A percentile compares a stretch with the other conserved stretches of the same genome.
Evolutionary conservation across 2,797 vertebrate species (phyloP).

Genomic region (Threskiornis aethiopicus): DNA sequence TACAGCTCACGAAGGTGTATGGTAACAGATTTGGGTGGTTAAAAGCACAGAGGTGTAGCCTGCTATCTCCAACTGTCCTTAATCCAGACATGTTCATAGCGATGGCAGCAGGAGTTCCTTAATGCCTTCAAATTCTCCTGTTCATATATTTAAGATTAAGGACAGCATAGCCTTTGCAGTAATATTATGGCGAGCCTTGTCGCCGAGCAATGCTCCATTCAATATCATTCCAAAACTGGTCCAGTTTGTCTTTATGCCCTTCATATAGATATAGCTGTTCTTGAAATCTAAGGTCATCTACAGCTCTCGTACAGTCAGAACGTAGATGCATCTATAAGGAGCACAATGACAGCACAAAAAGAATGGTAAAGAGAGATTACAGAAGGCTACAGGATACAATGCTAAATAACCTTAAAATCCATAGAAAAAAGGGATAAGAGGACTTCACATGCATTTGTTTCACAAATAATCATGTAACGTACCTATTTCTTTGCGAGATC

Average conservation of each 20-base stretch:
- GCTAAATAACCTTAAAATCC: not conserved
- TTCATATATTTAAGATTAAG: not conserved
- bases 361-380: not conserved
- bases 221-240: accelerated
- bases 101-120: not conserved
- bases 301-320: not conserved
- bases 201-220: not conserved
- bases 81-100: not conserved
- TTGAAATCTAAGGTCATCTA: not conserved
- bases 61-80: not conserved
- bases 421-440: accelerated
- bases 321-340: not conserved
- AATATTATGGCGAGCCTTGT: too few relatives aligned
- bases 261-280: not conserved
- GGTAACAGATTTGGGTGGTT: not conserved
- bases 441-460: not conserved
- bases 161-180: accelerated
- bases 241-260: not conserved
- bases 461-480: not conserved
- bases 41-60: not conserved
- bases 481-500: not conserved
- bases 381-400: not conserved
- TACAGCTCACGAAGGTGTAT: not conserved
- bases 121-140: not conserved
- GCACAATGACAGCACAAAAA: not conserved